Evolutionary conservation across 2,797 vertebrate genomes (phyloP), one percentile per base, ranked within the genome.

Genomic region (Taenioides sp.): DNA sequence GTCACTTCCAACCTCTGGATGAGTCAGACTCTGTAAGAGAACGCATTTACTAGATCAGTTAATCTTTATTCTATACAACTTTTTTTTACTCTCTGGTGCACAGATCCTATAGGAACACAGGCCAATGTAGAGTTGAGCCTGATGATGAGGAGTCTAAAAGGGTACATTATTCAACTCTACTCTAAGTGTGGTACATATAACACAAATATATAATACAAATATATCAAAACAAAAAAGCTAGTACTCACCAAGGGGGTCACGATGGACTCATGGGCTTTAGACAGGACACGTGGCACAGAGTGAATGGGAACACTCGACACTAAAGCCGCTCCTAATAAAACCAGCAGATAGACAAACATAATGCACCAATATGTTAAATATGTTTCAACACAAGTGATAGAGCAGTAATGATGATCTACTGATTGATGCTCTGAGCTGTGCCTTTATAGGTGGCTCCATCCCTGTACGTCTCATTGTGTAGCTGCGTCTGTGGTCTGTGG

Each of bases 401-500:
- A 20, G 9, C 28, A 34, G 17, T 11, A 34, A 34, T 61, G 59
- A 25, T 0, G 14, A 60, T 67, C 64, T 22, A 18, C 27, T 74
- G 65, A 71, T 55, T 84, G 80, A 73, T 74, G 0, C 67, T 74
- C 17, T 83, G 31, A 28, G 66, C 65, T 87, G 73, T 82, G 5
- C 86, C 75, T 89, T 83, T 89, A 85, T 40, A 72, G 69, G 62
- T 34, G 64, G 60, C 62, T 77, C 43, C 23, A 76, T 81, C 59
- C 52, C 17, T 73, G 20, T 47, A 31, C 50, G 52, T 18, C 25
- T 54, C 52, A 5, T 22, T 52, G 23, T 65, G 71, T 66, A 60
- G 40, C 28, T 67, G 27, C 73, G 67, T 72, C 50, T 90, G 90
- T 91, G 89, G 88, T 90, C 80, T 90, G 88, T 90, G 88, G 88